These are phyloP conservation scores for Crenuchus spilurus DNA, from an alignment of 2,797 vertebrate species.

Conservation along the genomic window DNA sequence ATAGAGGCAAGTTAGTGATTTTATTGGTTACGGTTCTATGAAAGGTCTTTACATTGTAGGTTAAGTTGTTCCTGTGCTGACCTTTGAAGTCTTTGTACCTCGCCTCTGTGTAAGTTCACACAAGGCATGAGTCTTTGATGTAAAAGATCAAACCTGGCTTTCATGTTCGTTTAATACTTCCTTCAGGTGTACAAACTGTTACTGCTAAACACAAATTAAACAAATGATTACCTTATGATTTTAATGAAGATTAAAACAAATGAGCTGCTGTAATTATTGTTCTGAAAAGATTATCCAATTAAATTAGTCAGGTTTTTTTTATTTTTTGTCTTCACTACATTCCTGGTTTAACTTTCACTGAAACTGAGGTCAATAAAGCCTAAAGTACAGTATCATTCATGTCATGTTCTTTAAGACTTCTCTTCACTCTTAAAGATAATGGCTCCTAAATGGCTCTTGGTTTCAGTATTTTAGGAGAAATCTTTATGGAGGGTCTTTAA, in stretches of 20 bases:
- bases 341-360: background rate
- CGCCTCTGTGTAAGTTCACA: background rate
- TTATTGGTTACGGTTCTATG: background rate
- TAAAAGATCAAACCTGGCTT: slow-evolving; percentile 46
- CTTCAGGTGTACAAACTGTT: slow-evolving; percentile 26
- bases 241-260: slow-evolving; percentile 11
- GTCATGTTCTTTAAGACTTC: too few species aligned
- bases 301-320: background rate
- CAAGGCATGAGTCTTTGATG: slow-evolving; percentile 38
- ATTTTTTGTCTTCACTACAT: background rate
- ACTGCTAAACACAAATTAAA: slow-evolving; percentile 16
- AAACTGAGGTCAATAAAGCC: background rate
- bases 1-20: background rate
- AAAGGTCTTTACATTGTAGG: slow-evolving; percentile 8
- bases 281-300: background rate
- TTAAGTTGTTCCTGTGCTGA: slow-evolving; percentile 27
- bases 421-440: too few species aligned
- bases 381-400: background rate
- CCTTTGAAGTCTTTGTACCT: slow-evolving; percentile 38
- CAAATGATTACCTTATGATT: slow-evolving; percentile 11
- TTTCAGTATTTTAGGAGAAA: too few species aligned
- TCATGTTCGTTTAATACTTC: slow-evolving; percentile 42
- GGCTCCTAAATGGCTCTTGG: too few species aligned
- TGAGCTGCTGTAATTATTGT: slow-evolving; percentile 8
- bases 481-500: too few species aligned